These are phyloP conservation scores for Boulengeromyrus knoepffleri DNA, from an alignment of 2,113 vertebrate genomes.

Conservation along the genomic window DNA sequence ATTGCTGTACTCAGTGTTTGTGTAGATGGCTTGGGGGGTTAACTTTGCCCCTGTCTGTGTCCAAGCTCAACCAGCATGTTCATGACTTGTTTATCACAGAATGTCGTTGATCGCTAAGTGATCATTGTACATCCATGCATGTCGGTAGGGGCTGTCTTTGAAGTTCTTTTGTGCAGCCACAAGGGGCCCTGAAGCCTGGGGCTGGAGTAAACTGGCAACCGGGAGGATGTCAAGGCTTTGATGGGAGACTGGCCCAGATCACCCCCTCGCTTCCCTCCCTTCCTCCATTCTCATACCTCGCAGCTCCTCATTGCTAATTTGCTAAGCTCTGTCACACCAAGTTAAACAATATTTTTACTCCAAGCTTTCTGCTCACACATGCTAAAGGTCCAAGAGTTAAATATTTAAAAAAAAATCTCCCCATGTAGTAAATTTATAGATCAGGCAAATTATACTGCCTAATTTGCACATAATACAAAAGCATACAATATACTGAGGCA, in stretches of 20 bases:
- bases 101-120: background rate
- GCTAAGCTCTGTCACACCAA: background rate
- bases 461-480: background rate
- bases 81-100: background rate
- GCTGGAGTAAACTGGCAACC: slow-evolving; percentile 48
- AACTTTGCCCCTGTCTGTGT: background rate
- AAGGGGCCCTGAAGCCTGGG: slow-evolving; percentile 45
- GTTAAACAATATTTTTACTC: background rate
- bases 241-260: slow-evolving; percentile 18
- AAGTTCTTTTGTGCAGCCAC: slow-evolving; percentile 53
- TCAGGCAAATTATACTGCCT: background rate
- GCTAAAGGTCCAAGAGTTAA: background rate
- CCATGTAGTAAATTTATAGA: background rate
- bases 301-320: background rate
- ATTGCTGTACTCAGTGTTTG: slow-evolving; percentile 38
- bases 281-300: background rate
- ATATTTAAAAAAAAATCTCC: background rate
- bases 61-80: background rate
- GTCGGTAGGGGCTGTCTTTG: slow-evolving; percentile 47
- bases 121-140: background rate
- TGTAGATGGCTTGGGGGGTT: background rate
- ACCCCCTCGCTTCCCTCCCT: background rate
- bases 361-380: background rate
- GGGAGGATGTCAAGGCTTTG: slow-evolving; percentile 27
- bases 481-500: background rate